Percentiles rank a stretch among this genome's conserved stretches.
These are phyloP conservation scores for Planococcus citri DNA, from an alignment of 1,140 invertebrate genomes.

Conservation along the genomic window DNA sequence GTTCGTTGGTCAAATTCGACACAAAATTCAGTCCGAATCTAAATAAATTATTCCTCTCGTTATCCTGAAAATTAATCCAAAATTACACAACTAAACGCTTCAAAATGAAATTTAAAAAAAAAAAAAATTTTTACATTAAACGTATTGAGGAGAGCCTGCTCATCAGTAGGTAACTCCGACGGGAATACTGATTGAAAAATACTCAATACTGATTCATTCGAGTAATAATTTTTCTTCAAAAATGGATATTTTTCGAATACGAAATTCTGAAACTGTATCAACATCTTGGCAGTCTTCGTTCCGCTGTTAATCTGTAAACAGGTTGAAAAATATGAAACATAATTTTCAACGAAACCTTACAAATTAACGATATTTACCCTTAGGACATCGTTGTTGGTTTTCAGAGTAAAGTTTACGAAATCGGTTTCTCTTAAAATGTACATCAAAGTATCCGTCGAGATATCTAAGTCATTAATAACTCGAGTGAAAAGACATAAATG, in stretches of 20 bases:
- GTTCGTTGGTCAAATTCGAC: conserved; percentile 9
- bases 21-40: conserved; percentile 10
- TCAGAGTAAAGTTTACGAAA: not conserved
- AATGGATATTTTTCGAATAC: conserved; percentile 13
- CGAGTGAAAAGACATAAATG: not conserved
- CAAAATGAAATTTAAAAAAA: not conserved
- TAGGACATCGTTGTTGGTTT: not conserved
- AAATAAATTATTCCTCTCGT: not conserved
- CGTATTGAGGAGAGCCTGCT: not conserved
- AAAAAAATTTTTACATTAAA: not conserved
- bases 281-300: conserved; percentile 9
- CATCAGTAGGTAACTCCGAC: not conserved
- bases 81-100: not conserved
- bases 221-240: conserved; percentile 1
- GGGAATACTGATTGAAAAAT: conserved; percentile 1
- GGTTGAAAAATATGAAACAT: not conserved
- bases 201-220: not conserved
- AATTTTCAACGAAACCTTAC: not conserved
- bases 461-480: not conserved
- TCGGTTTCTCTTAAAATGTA: conserved; percentile 4
- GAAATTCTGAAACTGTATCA: conserved; percentile 9
- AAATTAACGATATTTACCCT: not conserved
- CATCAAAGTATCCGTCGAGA: not conserved
- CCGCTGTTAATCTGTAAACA: not conserved
- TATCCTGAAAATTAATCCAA: not conserved